phyloP scores from a whole-genome alignment of 2,888 invertebrate species.

The Gymnoscelis rufifasciata region DNA sequence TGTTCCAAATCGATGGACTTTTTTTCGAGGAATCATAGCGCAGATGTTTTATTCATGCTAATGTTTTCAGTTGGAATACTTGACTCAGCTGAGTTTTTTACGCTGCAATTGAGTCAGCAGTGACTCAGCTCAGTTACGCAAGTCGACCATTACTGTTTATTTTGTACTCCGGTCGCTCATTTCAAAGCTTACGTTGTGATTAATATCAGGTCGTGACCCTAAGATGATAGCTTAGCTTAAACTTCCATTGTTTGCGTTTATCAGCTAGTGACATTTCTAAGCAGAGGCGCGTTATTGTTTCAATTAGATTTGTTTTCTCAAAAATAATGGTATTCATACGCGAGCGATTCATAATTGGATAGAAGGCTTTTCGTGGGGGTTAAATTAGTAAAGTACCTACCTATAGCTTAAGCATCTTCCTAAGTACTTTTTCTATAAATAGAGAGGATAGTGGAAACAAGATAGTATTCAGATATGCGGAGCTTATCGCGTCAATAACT shows the following conservation, averaged over 20 bases:
- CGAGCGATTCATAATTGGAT: too few species aligned
- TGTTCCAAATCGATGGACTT: background rate
- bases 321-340: background rate
- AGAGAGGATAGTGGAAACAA: too few species aligned
- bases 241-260: constrained; percentile 43
- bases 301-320: too few species aligned
- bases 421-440: too few species aligned
- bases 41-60: too few species aligned
- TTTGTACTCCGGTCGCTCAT: constrained; percentile 47
- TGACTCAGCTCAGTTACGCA: constrained; percentile 58
- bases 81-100: constrained; percentile 13
- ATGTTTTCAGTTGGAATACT: background rate
- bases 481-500: background rate
- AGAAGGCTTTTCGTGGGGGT: too few species aligned
- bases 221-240: constrained; percentile 44
- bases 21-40: background rate
- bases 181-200: constrained; percentile 57
- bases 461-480: background rate
- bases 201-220: constrained; percentile 49
- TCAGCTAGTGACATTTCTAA: constrained; percentile 8
- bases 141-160: constrained; percentile 48
- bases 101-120: constrained; percentile 27
- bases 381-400: too few species aligned
- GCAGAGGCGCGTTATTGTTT: background rate
- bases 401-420: too few species aligned